Conservation (phyloP, 2,888 invertebrate species). For the Apamea epomidion region DNA sequence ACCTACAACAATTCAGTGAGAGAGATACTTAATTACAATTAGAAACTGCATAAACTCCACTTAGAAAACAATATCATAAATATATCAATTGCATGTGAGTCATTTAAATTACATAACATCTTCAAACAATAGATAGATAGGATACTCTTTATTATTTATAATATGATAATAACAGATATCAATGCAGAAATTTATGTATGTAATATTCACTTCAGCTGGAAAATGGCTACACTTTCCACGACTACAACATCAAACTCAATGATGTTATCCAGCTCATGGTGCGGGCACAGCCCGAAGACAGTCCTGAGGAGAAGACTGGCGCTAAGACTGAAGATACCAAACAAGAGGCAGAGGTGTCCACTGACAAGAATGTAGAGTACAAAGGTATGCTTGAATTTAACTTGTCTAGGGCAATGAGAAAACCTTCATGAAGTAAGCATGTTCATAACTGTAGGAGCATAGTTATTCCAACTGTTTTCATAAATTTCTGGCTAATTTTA, state of each 20-base stretch:
- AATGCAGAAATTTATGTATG: background rate
- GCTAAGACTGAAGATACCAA: constrained; percentile 67
- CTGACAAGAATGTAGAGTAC: constrained; percentile 29
- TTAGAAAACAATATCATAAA: background rate
- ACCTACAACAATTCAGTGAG: background rate
- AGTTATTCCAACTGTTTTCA: background rate
- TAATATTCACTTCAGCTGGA: constrained; percentile 90
- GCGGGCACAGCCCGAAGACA: constrained; percentile 71
- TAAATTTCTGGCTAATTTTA: background rate
- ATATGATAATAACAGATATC: too few relatives aligned
- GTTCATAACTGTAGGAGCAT: background rate
- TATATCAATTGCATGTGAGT: background rate
- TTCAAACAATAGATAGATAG: background rate
- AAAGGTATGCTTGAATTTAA: constrained; percentile 32
- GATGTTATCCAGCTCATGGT: constrained; percentile 94
- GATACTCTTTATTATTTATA: too few relatives aligned
- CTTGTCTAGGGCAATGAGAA: background rate
- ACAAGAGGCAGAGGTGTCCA: constrained; percentile 34
- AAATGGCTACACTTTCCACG: constrained; percentile 93
- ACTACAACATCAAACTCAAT: constrained; percentile 94
- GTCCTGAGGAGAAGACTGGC: constrained; percentile 57
- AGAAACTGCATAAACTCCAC: background rate
- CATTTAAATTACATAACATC: background rate
- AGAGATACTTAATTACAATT: background rate
- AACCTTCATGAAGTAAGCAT: background rate